phyloP scores from a whole-genome alignment of 2,113 vertebrate species.

The Vombatus ursinus region DNA sequence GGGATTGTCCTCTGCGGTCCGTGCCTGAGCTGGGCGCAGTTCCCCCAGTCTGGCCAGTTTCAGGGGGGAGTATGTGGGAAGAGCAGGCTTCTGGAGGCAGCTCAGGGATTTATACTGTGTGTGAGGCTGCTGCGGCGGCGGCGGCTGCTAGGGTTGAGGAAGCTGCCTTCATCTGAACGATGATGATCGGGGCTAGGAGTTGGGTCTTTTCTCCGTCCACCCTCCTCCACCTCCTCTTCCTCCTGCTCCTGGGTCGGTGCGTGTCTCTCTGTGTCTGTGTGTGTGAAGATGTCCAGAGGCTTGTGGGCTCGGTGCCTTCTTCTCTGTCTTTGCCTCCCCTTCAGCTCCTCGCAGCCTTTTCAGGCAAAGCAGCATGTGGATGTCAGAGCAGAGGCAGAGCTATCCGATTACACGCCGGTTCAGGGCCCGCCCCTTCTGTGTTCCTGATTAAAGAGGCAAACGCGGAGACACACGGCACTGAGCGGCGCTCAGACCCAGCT shows the following conservation, averaged over 20 bases:
- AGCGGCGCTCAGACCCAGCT: conserved; percentile 43
- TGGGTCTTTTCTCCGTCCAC: conserved; percentile 61
- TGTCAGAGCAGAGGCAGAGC: conserved; percentile 86
- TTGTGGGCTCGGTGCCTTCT: conserved; percentile 68
- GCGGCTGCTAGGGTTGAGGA: conserved; percentile 54
- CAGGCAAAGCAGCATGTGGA: conserved; percentile 85
- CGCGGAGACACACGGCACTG: conserved; percentile 70
- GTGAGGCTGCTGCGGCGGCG: conserved; percentile 12
- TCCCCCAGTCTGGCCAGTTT: conserved; percentile 67
- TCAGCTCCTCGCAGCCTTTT: conserved; percentile 83
- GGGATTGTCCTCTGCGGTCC: conserved; percentile 53
- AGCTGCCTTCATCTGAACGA: neutral
- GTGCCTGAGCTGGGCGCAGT: neutral
- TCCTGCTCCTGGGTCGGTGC: conserved; percentile 53
- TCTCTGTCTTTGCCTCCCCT: conserved; percentile 76
- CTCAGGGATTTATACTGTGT: neutral
- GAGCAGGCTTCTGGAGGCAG: conserved; percentile 54
- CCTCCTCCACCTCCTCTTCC: conserved; percentile 75
- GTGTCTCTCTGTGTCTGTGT: conserved; percentile 38
- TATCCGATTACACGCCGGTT: conserved; percentile 92
- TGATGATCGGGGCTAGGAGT: neutral
- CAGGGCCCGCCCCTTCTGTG: conserved; percentile 89
- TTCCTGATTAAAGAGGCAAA: conserved; percentile 88
- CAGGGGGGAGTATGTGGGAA: conserved; percentile 61
- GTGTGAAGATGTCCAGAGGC: conserved; percentile 62